A percentile compares a stretch with the other conserved stretches of the same genome.
Conservation (phyloP, 2,113 vertebrate species). For the Mus spicilegus region DNA sequence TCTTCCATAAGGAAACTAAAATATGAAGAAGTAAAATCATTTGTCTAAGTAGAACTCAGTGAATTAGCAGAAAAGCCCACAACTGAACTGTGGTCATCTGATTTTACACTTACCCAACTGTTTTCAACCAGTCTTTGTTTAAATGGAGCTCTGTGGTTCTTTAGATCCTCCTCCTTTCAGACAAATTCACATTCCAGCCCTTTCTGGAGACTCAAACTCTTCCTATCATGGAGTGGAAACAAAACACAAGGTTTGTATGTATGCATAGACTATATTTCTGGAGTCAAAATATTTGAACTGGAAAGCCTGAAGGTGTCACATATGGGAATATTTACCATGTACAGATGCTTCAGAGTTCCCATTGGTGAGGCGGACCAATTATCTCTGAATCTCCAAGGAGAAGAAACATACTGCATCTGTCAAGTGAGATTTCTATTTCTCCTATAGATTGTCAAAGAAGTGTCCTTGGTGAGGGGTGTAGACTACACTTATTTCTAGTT, state of each 20-base stretch:
- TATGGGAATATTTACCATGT: slow-evolving; percentile 49
- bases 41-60: neutral
- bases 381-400: slow-evolving; percentile 9
- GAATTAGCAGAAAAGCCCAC: neutral
- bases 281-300: neutral
- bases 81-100: neutral
- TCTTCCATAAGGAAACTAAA: slow-evolving; percentile 26
- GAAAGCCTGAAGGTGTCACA: neutral
- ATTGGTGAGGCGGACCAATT: slow-evolving; percentile 36
- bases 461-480: neutral
- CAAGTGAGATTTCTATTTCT: slow-evolving; percentile 4
- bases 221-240: neutral
- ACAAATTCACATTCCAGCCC: neutral
- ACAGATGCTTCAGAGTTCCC: neutral
- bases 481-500: neutral
- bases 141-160: neutral
- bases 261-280: neutral
- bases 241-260: neutral
- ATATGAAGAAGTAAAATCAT: neutral
- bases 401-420: neutral
- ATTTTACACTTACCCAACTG: neutral
- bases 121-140: neutral
- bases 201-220: neutral
- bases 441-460: neutral
- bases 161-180: neutral